A percentile compares a stretch with the other conserved stretches of the same genome.
Conservation (phyloP, 2,113 vertebrate genomes). For the Semicossyphus pulcher region DNA sequence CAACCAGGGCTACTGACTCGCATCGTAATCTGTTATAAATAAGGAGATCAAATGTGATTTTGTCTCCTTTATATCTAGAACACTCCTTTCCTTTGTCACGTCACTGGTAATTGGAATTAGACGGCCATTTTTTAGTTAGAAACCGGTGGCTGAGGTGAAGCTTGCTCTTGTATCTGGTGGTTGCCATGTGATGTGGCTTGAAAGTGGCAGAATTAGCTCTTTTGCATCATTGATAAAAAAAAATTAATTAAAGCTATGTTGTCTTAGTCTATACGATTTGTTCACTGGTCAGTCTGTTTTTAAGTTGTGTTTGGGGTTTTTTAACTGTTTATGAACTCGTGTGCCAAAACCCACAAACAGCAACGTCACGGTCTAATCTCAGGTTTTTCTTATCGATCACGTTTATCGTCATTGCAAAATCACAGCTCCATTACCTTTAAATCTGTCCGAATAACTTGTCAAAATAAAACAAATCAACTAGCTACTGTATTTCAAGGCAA, state of each 20-base stretch:
- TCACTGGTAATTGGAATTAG: background rate
- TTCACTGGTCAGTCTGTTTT: conserved; percentile 15
- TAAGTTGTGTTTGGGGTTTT: background rate
- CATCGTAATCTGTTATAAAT: background rate
- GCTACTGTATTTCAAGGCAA: conserved; percentile 10
- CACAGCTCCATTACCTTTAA: background rate
- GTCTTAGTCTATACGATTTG: background rate
- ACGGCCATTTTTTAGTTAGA: background rate
- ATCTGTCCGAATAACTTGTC: background rate
- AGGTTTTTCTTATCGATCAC: conserved; percentile 37
- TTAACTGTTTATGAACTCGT: conserved; percentile 1
- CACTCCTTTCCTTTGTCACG: background rate
- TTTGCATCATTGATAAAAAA: background rate
- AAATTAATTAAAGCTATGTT: background rate
- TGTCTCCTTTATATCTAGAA: background rate
- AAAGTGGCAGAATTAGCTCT: conserved; percentile 11
- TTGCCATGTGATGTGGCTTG: conserved; percentile 18
- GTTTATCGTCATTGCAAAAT: background rate
- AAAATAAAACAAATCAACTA: background rate
- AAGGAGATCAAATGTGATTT: background rate
- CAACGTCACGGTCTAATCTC: conserved; percentile 25
- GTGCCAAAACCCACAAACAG: conserved; percentile 35
- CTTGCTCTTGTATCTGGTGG: background rate
- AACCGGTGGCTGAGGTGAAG: background rate
- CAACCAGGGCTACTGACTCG: background rate